phyloP scores from a whole-genome alignment of 2,888 invertebrate species.

The Thelaira solivaga region DNA sequence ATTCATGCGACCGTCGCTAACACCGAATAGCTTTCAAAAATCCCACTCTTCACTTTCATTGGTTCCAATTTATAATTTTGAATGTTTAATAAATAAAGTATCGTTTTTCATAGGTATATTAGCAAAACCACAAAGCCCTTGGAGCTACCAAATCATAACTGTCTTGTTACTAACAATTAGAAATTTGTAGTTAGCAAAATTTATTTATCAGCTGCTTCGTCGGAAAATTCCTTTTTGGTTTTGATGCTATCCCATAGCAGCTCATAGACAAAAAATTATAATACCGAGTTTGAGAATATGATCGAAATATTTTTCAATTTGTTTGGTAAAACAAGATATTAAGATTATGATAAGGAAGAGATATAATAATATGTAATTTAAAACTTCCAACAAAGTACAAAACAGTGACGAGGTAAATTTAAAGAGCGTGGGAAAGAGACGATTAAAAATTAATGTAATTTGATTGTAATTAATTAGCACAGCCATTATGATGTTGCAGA shows the following conservation, averaged over 20 bases:
- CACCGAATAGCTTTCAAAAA: conserved; percentile 15
- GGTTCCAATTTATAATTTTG: conserved; percentile 42
- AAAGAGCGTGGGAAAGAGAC: conserved; percentile 1
- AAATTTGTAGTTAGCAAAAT: no score
- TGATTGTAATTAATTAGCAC: neutral
- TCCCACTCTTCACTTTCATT: conserved; percentile 16
- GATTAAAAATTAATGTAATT: conserved; percentile 12
- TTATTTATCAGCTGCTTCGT: no score
- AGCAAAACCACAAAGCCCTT: no score
- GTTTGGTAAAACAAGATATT: neutral
- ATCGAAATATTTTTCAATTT: no score
- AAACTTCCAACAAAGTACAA: neutral
- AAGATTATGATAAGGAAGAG: neutral
- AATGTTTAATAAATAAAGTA: conserved; percentile 37
- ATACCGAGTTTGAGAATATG: no score
- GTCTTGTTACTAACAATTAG: no score
- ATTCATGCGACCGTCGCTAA: neutral
- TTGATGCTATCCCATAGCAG: no score
- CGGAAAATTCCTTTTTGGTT: no score
- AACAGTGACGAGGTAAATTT: neutral
- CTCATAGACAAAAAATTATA: no score
- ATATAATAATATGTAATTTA: neutral
- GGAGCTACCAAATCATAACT: no score
- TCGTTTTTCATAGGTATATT: no score
- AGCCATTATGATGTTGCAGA: conserved; percentile 55